Percentiles rank a stretch among this genome's conserved stretches.
Conservation (phyloP, 53 echinoderm and acorn worm species). For the Holothuria leucospilota region DNA sequence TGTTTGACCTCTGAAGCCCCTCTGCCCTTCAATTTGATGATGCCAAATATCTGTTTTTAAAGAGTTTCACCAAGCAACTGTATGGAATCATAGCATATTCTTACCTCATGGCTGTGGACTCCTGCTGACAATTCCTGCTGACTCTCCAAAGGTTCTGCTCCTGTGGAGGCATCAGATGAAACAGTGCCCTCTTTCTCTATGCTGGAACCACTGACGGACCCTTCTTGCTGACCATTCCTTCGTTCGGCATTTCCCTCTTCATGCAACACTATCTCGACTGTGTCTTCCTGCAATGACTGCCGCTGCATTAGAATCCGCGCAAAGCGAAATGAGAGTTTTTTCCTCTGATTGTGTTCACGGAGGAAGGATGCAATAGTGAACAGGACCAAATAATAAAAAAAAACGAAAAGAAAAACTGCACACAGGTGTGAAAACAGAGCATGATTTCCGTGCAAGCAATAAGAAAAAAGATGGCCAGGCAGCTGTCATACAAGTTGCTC, state of each 20-base stretch:
- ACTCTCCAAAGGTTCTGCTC: constrained; percentile 11
- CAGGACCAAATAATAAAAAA: constrained; percentile 20
- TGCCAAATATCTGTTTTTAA: too few species aligned
- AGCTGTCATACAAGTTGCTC: too few species aligned
- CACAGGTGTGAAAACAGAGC: constrained; percentile 27
- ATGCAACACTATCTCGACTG: constrained; percentile 34
- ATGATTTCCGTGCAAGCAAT: constrained; percentile 31
- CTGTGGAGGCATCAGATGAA: constrained; percentile 45
- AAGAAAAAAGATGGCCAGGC: constrained; percentile 2
- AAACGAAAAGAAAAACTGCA: constrained; percentile 46
- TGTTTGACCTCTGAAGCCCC: too few species aligned
- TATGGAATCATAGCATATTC: background rate
- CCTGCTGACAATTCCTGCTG: background rate
- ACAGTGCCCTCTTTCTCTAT: constrained; percentile 39
- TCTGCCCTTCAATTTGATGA: too few species aligned
- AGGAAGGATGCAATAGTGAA: constrained; percentile 44
- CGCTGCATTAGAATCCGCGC: constrained; percentile 73
- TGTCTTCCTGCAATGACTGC: constrained; percentile 45
- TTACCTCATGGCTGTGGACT: background rate
- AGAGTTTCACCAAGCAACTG: background rate
- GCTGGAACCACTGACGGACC: background rate
- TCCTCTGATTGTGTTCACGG: constrained; percentile 36
- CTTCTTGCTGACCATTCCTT: background rate
- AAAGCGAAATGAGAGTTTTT: constrained; percentile 61
- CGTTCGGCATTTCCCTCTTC: constrained; percentile 41